Percentiles rank a stretch among this genome's conserved stretches.
Conservation (phyloP, 2,888 invertebrate species). For the Dromius quadrimaculatus region DNA sequence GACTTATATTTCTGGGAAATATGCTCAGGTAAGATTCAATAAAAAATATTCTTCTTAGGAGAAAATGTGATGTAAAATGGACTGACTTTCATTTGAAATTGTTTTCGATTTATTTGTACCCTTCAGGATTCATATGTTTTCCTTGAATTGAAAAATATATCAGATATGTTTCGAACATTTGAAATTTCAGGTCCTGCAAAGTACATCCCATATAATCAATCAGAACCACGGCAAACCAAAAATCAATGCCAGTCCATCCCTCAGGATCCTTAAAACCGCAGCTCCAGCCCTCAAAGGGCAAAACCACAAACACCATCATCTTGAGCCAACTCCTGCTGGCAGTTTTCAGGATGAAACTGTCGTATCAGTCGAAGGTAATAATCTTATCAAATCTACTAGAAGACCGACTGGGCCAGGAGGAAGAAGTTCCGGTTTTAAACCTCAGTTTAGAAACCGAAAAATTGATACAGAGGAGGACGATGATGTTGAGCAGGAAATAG, state of each 20-base stretch:
- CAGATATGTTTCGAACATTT: too few relatives aligned
- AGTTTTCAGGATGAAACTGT: slow-evolving; percentile 72
- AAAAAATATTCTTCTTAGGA: background rate
- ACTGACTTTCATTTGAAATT: too few relatives aligned
- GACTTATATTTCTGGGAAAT: slow-evolving; percentile 88
- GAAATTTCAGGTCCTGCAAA: slow-evolving; percentile 75
- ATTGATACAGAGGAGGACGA: slow-evolving; percentile 63
- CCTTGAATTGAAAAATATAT: too few relatives aligned
- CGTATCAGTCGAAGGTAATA: slow-evolving; percentile 68
- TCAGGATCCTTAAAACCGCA: slow-evolving; percentile 82
- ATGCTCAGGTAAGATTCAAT: slow-evolving; percentile 75
- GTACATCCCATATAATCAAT: slow-evolving; percentile 77
- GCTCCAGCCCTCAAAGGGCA: slow-evolving; percentile 72
- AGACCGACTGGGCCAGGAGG: slow-evolving; percentile 68
- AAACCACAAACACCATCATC: slow-evolving; percentile 68
- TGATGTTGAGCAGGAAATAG: slow-evolving; percentile 60
- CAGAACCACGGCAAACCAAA: slow-evolving; percentile 69
- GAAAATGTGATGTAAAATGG: too few relatives aligned
- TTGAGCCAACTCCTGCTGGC: slow-evolving; percentile 75
- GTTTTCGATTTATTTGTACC: too few relatives aligned
- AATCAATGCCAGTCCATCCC: slow-evolving; percentile 76
- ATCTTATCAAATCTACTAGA: slow-evolving; percentile 67
- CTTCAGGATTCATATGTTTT: background rate
- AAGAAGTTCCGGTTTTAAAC: slow-evolving; percentile 59
- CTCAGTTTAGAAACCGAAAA: slow-evolving; percentile 72